phyloP scores from a whole-genome alignment of 2,113 vertebrate genomes.

The Tichodroma muraria region DNA sequence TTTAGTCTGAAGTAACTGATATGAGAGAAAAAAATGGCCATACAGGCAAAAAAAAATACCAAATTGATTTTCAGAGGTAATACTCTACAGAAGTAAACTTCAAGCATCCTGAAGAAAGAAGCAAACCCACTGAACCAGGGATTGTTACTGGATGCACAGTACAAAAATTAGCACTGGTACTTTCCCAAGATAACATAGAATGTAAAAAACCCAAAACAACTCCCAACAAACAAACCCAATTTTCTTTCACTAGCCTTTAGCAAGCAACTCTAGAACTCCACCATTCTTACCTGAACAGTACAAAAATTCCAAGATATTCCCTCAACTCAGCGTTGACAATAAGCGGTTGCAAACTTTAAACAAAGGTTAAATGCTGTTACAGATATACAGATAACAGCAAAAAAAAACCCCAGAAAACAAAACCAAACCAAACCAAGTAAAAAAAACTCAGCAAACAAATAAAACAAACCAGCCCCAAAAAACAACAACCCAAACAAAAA shows the following conservation, averaged over 20 bases:
- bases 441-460: not conserved
- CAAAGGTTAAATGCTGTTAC: not conserved
- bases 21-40: not conserved
- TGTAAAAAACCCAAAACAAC: not conserved
- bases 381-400: not conserved
- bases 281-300: not conserved
- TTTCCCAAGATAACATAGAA: not conserved
- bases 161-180: not conserved
- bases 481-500: not conserved
- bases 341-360: not conserved
- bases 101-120: not conserved
- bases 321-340: not conserved
- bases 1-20: not conserved
- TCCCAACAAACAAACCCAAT: not conserved
- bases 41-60: not conserved
- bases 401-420: accelerated
- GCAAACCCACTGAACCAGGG: not conserved
- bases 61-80: not conserved
- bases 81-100: not conserved
- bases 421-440: not conserved
- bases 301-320: not conserved
- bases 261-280: not conserved
- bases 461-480: not conserved
- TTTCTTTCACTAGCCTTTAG: not conserved
- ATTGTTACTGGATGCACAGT: not conserved